Percentiles rank a stretch among this genome's conserved stretches.
Conservation (phyloP, 2,113 vertebrate genomes). For the Nothocercus julius region DNA sequence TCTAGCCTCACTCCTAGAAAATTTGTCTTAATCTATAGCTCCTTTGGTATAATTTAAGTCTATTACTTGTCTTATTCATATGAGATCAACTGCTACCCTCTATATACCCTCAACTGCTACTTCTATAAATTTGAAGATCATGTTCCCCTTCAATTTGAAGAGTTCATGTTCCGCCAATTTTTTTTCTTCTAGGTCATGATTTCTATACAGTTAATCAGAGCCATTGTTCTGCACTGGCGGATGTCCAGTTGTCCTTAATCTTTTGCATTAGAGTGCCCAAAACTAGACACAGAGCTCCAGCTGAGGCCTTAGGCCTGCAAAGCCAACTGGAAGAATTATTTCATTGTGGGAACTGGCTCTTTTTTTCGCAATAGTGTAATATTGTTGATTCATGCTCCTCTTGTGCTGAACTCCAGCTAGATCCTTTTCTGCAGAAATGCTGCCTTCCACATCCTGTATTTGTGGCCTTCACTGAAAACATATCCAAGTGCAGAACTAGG, state of each 20-base stretch:
- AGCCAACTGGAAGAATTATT: background rate
- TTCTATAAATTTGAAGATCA: background rate
- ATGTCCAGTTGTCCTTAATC: background rate
- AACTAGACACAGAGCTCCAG: background rate
- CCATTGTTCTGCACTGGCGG: background rate
- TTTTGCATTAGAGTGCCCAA: background rate
- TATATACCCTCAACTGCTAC: background rate
- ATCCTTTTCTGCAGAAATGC: constrained; percentile 1
- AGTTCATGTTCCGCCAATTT: background rate
- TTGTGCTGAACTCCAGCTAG: rapidly evolving
- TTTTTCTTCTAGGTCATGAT: background rate
- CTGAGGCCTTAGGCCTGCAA: background rate
- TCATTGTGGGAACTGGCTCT: background rate
- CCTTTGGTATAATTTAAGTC: background rate
- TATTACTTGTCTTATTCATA: background rate
- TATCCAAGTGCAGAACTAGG: background rate
- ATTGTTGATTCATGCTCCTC: background rate
- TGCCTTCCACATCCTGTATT: background rate
- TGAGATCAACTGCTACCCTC: background rate
- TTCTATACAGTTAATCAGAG: background rate
- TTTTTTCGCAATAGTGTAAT: rapidly evolving
- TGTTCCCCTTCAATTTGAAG: background rate
- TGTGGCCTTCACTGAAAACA: background rate
- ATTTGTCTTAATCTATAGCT: background rate
- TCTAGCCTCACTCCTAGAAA: background rate